Conservation (phyloP, 2,797 vertebrate genomes). For the Diplodus sargus region DNA sequence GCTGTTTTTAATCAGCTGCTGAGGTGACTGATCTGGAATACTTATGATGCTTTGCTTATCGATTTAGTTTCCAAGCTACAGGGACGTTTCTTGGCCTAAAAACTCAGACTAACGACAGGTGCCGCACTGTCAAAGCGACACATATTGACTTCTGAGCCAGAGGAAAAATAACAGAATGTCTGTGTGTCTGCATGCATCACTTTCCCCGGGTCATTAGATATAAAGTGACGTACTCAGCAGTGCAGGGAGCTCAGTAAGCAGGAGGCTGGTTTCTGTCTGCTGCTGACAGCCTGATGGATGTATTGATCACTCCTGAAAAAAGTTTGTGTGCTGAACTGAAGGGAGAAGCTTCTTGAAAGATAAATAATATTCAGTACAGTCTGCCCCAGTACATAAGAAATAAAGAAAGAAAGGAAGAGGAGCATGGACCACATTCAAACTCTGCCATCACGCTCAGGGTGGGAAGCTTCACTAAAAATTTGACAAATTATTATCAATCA, state of each 20-base stretch:
- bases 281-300: conserved; percentile 39
- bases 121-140: neutral
- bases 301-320: conserved; percentile 40
- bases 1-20: neutral
- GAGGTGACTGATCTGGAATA: neutral
- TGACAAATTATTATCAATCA: too few relatives aligned
- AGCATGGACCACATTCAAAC: too few relatives aligned
- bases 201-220: conserved; percentile 35
- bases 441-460: too few relatives aligned
- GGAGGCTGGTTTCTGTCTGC: conserved; percentile 29
- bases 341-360: conserved; percentile 20
- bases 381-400: neutral
- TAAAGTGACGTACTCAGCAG: conserved; percentile 52
- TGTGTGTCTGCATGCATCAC: neutral
- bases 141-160: neutral
- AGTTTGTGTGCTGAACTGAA: conserved; percentile 1
- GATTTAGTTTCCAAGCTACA: neutral
- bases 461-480: too few relatives aligned
- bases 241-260: conserved; percentile 51
- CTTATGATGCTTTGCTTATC: neutral
- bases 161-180: neutral
- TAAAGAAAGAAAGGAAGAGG: too few relatives aligned
- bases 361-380: conserved; percentile 1
- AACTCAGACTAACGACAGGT: neutral
- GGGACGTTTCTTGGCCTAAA: neutral